Percentiles rank a stretch among this genome's conserved stretches.
Evolutionary conservation across 2,888 invertebrate species (phyloP).

Genomic region (Galeruca laticollis): DNA sequence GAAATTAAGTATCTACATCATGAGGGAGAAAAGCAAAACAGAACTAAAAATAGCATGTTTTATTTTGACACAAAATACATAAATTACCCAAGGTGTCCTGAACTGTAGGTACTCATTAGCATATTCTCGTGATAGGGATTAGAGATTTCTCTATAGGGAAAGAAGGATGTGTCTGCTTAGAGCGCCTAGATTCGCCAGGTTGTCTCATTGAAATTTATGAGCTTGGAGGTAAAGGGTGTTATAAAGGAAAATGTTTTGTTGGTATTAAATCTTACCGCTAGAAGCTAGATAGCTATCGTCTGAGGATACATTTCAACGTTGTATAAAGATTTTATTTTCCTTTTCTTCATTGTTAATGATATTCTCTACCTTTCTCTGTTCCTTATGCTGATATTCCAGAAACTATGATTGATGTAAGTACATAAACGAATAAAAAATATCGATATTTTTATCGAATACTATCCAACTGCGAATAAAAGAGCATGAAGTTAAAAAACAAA

Average conservation of each 20-base stretch:
- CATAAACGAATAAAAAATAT: too few relatives aligned
- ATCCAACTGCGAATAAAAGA: too few relatives aligned
- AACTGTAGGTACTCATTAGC: constrained; percentile 18
- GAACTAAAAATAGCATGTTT: background rate
- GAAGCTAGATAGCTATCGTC: background rate
- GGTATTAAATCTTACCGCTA: constrained; percentile 6
- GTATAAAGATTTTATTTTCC: background rate
- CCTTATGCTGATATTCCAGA: too few relatives aligned
- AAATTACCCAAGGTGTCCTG: background rate
- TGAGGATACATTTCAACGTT: background rate
- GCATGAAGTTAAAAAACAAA: too few relatives aligned
- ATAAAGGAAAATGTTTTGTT: constrained; percentile 8
- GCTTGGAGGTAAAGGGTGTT: constrained; percentile 12
- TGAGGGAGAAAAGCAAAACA: background rate
- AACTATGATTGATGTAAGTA: too few relatives aligned
- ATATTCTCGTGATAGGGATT: constrained; percentile 25
- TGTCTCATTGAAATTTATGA: constrained; percentile 25
- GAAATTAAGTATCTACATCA: too few relatives aligned
- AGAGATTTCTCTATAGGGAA: constrained; percentile 26
- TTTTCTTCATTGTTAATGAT: too few relatives aligned
- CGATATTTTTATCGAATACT: too few relatives aligned
- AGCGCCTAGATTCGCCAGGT: constrained; percentile 19
- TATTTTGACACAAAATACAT: background rate
- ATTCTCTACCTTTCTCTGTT: too few relatives aligned
- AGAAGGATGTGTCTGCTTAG: constrained; percentile 19